Conservation (phyloP, 1,140 invertebrate species). For the Tetramorium alpestre region DNA sequence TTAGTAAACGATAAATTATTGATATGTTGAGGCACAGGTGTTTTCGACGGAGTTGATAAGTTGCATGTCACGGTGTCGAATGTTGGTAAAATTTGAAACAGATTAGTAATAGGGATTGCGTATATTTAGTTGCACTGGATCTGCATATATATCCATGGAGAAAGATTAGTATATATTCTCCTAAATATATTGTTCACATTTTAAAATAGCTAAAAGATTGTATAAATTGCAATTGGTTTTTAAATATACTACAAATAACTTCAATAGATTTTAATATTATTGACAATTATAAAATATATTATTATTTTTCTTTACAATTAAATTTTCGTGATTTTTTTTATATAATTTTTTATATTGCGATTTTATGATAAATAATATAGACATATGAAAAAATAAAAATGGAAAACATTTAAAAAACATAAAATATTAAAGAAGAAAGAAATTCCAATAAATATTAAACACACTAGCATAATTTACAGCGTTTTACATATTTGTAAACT, state of each 20-base stretch:
- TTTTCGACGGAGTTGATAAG: not conserved
- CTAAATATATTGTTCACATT: not conserved
- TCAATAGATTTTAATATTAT: not conserved
- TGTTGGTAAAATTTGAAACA: not conserved
- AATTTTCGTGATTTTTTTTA: not conserved
- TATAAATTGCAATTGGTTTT: not conserved
- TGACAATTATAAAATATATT: not conserved
- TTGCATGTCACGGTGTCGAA: conserved; percentile 20
- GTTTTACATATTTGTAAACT: conserved; percentile 60
- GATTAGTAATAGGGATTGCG: not conserved
- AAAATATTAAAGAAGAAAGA: not conserved
- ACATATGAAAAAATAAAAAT: not conserved
- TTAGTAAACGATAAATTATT: conserved; percentile 50
- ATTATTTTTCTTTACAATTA: not conserved
- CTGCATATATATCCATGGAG: not conserved
- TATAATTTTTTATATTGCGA: not conserved
- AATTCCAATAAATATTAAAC: not conserved
- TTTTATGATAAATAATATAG: not conserved
- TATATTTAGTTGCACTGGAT: not conserved
- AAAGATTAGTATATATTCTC: conserved; percentile 1
- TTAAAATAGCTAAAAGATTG: not conserved
- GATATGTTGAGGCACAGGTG: not conserved
- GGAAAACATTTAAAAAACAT: not conserved
- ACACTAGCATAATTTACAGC: not conserved
- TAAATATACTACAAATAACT: not conserved